phyloP scores from a whole-genome alignment of 2,888 invertebrate genomes.

The Limenitis camilla region DNA sequence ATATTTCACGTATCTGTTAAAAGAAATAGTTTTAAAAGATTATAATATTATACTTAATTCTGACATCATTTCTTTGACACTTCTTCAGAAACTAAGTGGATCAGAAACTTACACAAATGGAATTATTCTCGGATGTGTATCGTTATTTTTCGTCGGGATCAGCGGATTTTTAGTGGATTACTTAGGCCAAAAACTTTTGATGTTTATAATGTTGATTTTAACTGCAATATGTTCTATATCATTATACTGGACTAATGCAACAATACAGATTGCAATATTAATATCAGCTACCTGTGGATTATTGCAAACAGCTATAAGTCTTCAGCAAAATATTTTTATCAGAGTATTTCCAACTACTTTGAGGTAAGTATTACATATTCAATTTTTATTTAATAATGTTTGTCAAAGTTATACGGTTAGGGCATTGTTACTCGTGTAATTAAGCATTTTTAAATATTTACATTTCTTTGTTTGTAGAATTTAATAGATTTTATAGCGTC shows the following conservation, averaged over 20 bases:
- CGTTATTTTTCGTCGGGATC: conserved; percentile 32
- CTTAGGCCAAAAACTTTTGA: conserved; percentile 37
- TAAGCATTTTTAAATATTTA: not conserved
- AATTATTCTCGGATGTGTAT: conserved; percentile 37
- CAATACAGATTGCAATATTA: conserved; percentile 39
- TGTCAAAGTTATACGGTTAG: too few relatives aligned
- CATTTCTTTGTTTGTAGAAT: too few relatives aligned
- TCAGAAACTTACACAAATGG: conserved; percentile 41
- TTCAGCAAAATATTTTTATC: conserved; percentile 40
- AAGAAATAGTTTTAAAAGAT: too few relatives aligned
- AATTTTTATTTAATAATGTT: too few relatives aligned
- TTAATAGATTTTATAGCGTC: not conserved
- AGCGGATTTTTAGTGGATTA: conserved; percentile 34
- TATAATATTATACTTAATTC: too few relatives aligned
- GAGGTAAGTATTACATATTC: conserved; percentile 39
- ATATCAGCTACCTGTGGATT: conserved; percentile 40
- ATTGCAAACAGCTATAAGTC: conserved; percentile 38
- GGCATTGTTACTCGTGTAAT: not conserved
- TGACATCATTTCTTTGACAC: not conserved
- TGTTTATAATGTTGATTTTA: conserved; percentile 32
- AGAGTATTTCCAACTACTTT: conserved; percentile 46
- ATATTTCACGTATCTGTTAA: too few relatives aligned
- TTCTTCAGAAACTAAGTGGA: conserved; percentile 40
- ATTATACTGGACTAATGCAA: conserved; percentile 41
- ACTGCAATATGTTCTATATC: conserved; percentile 33